Percentiles rank a stretch among this genome's conserved stretches.
These are phyloP conservation scores for Choloepus didactylus DNA, from an alignment of 2,797 vertebrate species.

Conservation along the genomic window DNA sequence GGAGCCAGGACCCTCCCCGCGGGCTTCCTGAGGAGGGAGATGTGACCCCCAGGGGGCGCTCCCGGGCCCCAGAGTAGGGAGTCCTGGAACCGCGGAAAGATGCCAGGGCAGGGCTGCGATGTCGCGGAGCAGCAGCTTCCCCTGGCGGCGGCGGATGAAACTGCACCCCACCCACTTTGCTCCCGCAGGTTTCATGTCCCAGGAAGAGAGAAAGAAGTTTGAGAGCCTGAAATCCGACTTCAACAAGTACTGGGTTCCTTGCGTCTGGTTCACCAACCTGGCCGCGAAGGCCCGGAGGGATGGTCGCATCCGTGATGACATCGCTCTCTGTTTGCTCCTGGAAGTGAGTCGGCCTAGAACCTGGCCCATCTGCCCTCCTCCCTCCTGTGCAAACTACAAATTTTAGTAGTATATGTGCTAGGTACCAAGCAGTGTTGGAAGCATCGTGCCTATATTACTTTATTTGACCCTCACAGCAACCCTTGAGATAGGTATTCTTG, in stretches of 20 bases:
- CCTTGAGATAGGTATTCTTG: neutral
- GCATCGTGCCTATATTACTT: neutral
- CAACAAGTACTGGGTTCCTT: conserved; percentile 97
- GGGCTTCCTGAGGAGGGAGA: neutral
- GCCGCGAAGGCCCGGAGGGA: conserved; percentile 91
- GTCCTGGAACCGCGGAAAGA: neutral
- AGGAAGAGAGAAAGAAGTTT: conserved; percentile 90
- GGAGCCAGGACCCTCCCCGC: rapidly evolving
- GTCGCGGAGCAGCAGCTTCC: neutral
- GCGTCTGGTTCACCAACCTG: conserved; percentile 95
- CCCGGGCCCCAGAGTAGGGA: neutral
- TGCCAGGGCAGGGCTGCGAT: no score
- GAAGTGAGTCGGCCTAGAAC: conserved; percentile 87
- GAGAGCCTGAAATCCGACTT: conserved; percentile 94
- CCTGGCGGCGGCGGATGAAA: neutral
- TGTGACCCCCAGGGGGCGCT: neutral
- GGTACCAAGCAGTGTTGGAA: neutral
- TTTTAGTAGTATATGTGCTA: neutral
- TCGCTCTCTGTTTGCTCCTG: conserved; percentile 93
- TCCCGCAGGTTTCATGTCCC: conserved; percentile 92
- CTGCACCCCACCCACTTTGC: no score
- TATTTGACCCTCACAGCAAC: neutral
- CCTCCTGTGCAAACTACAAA: neutral
- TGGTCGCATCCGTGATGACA: conserved; percentile 91
- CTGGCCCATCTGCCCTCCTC: neutral